Evolutionary conservation across 1,140 invertebrate species (phyloP).

Genomic region (Matsumurasca onukii): DNA sequence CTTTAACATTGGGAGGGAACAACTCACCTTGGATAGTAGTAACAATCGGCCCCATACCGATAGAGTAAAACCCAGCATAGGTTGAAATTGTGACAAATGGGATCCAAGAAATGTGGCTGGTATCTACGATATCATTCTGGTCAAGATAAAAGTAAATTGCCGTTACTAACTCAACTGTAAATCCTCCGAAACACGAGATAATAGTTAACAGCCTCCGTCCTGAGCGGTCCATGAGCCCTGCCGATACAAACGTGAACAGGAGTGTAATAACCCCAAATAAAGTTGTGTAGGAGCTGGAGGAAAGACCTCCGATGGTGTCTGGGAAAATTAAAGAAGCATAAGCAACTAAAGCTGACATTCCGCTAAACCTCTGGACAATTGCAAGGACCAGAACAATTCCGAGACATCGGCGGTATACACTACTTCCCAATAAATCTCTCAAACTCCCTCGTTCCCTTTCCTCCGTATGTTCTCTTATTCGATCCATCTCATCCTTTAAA

Average conservation of each 20-base stretch:
- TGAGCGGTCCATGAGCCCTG: constrained; percentile 50
- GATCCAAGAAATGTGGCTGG: constrained; percentile 50
- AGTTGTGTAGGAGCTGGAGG: constrained; percentile 35
- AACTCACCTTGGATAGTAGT: constrained; percentile 63
- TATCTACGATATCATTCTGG: constrained; percentile 46
- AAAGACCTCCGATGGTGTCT: constrained; percentile 26
- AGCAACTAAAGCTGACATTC: constrained; percentile 39
- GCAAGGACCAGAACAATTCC: constrained; percentile 51
- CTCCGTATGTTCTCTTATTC: constrained; percentile 43
- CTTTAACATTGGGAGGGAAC: constrained; percentile 62
- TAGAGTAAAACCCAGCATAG: constrained; percentile 58
- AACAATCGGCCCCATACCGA: constrained; percentile 59
- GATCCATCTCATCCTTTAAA: constrained; percentile 36
- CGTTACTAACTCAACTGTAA: constrained; percentile 48
- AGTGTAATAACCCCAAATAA: constrained; percentile 42
- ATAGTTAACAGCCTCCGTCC: constrained; percentile 57
- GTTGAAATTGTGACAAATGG: constrained; percentile 57
- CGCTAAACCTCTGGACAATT: constrained; percentile 30
- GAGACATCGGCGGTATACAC: constrained; percentile 51
- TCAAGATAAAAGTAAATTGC: constrained; percentile 51
- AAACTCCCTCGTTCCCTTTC: constrained; percentile 47
- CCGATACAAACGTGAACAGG: constrained; percentile 50
- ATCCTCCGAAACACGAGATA: constrained; percentile 51
- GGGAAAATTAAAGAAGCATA: constrained; percentile 45
- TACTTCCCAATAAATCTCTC: constrained; percentile 49